Conservation (phyloP, 2,797 vertebrate species). For the Hafferia zeledoni region DNA sequence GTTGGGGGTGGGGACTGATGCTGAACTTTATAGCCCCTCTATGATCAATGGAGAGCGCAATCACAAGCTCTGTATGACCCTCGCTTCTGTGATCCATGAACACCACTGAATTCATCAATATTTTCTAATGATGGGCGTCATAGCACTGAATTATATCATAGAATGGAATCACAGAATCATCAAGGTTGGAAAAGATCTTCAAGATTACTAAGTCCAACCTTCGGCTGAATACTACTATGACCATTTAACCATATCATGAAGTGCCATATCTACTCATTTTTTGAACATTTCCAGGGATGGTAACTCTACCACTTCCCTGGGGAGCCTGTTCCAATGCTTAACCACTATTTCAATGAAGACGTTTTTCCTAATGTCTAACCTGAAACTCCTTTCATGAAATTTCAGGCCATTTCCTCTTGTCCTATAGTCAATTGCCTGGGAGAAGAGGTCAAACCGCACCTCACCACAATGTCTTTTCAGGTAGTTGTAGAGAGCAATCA, state of each 20-base stretch:
- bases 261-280: neutral
- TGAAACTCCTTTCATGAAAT: neutral
- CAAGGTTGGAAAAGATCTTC: neutral
- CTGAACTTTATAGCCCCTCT: neutral
- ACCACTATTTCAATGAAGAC: fast-evolving
- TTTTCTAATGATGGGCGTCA: neutral
- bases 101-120: neutral
- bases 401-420: neutral
- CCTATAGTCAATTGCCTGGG: too few relatives aligned
- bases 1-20: fast-evolving
- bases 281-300: neutral
- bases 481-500: neutral
- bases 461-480: neutral
- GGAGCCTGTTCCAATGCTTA: neutral
- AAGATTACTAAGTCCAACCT: neutral
- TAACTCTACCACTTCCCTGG: neutral
- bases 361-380: neutral
- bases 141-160: neutral
- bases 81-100: neutral
- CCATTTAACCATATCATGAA: neutral
- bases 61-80: neutral
- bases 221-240: neutral
- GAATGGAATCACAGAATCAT: neutral
- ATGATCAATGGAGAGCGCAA: neutral
- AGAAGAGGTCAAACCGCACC: neutral